Percentiles rank a stretch among this genome's conserved stretches.
Conservation (phyloP, 1,140 invertebrate species). For the Hesperophylax magnus region DNA sequence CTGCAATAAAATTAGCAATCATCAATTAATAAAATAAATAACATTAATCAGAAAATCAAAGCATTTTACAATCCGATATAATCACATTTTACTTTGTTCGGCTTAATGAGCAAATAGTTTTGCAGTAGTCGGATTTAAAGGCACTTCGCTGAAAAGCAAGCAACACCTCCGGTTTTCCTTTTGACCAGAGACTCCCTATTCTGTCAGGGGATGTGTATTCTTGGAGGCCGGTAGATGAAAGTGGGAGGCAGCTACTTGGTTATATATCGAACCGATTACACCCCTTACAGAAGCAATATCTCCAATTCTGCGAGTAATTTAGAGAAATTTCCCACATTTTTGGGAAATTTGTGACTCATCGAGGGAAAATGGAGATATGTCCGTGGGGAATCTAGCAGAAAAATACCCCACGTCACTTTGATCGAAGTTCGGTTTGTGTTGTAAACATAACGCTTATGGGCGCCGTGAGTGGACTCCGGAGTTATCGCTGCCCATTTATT, state of each 20-base stretch:
- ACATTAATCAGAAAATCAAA: too few species aligned
- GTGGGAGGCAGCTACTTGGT: not conserved
- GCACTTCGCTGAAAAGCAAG: not conserved
- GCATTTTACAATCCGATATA: too few species aligned
- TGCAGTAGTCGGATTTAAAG: too few species aligned
- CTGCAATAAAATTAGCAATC: too few species aligned
- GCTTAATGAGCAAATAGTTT: too few species aligned
- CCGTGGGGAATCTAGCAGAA: not conserved
- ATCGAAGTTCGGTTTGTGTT: constrained; percentile 17
- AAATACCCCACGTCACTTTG: constrained; percentile 20
- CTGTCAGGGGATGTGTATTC: not conserved
- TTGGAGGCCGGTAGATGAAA: not conserved
- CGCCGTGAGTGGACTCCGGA: not conserved
- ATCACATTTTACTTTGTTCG: too few species aligned
- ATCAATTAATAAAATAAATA: too few species aligned
- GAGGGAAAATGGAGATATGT: constrained; percentile 9
- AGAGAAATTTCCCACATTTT: constrained; percentile 40
- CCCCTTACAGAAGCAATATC: constrained; percentile 20
- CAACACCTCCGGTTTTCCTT: not conserved
- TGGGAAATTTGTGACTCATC: constrained; percentile 5
- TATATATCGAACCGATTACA: constrained; percentile 40
- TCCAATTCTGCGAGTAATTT: constrained; percentile 25
- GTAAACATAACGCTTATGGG: constrained; percentile 12
- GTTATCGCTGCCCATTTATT: not conserved
- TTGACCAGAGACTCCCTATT: not conserved